A percentile compares a stretch with the other conserved stretches of the same genome.
phyloP scores from a whole-genome alignment of 2,797 vertebrate genomes.

The Kryptopterus vitreolus region DNA sequence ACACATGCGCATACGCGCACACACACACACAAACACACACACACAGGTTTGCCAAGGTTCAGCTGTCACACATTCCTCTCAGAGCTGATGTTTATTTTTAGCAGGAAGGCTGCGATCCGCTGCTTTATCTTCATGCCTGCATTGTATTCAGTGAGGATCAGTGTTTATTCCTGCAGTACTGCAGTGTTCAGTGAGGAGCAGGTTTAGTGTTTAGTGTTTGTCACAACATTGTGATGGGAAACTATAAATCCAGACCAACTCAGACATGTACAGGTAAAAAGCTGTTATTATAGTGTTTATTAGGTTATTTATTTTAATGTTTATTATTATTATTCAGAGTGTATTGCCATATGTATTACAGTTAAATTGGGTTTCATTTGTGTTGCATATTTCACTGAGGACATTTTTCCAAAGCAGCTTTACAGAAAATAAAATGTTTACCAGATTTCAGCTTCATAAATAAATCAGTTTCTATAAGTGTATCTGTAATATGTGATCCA shows the following conservation, averaged over 20 bases:
- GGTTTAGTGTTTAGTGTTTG: background rate
- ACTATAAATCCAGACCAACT: slow-evolving; percentile 96
- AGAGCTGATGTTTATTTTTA: slow-evolving; percentile 88
- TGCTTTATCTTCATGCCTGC: slow-evolving; percentile 74
- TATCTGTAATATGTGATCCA: no score
- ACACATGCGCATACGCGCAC: background rate
- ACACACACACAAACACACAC: background rate
- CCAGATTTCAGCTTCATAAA: no score
- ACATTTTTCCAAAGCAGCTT: no score
- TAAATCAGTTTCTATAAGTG: no score
- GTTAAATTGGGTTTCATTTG: no score
- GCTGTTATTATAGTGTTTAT: background rate
- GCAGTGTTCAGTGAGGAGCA: background rate
- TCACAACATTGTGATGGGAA: slow-evolving; percentile 80
- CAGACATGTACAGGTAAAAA: slow-evolving; percentile 94
- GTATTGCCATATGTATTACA: background rate
- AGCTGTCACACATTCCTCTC: slow-evolving; percentile 81
- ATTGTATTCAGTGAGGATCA: slow-evolving; percentile 55
- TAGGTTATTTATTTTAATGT: background rate
- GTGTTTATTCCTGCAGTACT: background rate
- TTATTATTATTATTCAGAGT: background rate
- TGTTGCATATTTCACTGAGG: no score
- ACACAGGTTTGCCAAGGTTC: slow-evolving; percentile 54
- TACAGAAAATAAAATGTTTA: no score
- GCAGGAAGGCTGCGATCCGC: slow-evolving; percentile 73